A percentile compares a stretch with the other conserved stretches of the same genome.
phyloP scores from a whole-genome alignment of 2,113 vertebrate genomes.

The Propithecus coquereli region DNA sequence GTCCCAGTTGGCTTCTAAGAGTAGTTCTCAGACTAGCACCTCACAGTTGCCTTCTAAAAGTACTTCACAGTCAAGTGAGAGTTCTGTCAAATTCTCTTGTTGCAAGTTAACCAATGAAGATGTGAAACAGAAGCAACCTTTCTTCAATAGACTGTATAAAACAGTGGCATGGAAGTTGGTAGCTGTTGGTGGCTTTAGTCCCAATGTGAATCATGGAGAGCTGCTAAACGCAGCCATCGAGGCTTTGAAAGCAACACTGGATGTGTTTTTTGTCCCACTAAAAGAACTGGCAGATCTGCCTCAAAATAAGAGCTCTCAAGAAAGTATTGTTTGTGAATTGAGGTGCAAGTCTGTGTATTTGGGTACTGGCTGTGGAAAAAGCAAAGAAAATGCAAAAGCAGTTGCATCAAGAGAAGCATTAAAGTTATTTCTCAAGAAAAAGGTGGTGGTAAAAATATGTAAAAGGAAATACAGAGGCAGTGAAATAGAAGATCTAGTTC shows the following conservation, averaged over 20 bases:
- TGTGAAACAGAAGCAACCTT: conserved; percentile 92
- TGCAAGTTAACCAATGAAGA: conserved; percentile 85
- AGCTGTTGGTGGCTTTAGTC: conserved; percentile 94
- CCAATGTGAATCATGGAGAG: conserved; percentile 92
- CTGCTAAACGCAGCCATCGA: conserved; percentile 92
- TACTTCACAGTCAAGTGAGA: conserved; percentile 66
- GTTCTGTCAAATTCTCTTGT: conserved; percentile 75
- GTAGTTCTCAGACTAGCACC: conserved; percentile 72
- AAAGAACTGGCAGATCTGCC: conserved; percentile 96
- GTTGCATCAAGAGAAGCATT: conserved; percentile 97
- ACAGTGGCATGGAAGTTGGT: conserved; percentile 97
- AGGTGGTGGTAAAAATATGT: conserved; percentile 94
- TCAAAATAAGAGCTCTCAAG: conserved; percentile 91
- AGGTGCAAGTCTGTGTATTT: conserved; percentile 95
- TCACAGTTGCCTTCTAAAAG: conserved; percentile 76
- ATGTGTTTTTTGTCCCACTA: conserved; percentile 93
- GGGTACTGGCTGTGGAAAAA: conserved; percentile 96
- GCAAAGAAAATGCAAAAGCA: conserved; percentile 92
- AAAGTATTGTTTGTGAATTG: conserved; percentile 97
- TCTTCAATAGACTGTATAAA: conserved; percentile 98
- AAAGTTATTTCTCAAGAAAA: conserved; percentile 96
- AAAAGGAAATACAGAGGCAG: conserved; percentile 91
- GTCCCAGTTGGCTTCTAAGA: conserved; percentile 67
- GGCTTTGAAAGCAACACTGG: conserved; percentile 93
- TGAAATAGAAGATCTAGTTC: conserved; percentile 95